phyloP scores from a whole-genome alignment of 2,113 vertebrate genomes.

The Galeopterus variegatus region DNA sequence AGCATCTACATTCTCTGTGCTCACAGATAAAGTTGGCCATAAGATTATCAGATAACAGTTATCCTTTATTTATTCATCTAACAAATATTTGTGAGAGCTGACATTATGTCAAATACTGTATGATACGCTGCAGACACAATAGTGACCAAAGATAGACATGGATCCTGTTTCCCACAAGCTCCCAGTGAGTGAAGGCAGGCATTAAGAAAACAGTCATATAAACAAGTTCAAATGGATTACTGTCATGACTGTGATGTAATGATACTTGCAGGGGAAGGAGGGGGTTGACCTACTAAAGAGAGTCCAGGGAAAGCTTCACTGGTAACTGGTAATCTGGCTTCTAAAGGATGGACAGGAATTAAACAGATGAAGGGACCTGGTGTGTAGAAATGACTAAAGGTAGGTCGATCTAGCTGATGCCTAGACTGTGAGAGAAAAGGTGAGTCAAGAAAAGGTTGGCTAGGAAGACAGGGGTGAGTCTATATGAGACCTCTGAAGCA shows the following conservation, averaged over 20 bases:
- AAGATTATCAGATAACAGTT: not conserved
- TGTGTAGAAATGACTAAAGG: not conserved
- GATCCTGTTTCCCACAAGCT: not conserved
- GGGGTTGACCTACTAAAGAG: not conserved
- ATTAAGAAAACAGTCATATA: not conserved
- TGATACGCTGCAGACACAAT: not conserved
- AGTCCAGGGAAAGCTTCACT: not conserved
- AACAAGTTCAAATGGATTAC: not conserved
- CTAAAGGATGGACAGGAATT: not conserved
- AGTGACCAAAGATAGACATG: not conserved
- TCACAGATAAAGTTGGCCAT: not conserved
- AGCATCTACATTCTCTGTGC: not conserved
- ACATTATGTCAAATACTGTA: not conserved
- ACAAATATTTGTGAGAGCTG: not conserved
- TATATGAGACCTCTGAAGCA: not conserved
- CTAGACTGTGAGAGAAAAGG: not conserved
- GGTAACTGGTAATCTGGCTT: not conserved
- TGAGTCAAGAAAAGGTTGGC: not conserved
- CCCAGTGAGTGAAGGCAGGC: too few relatives aligned
- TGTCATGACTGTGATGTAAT: not conserved
- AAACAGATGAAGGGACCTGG: not conserved
- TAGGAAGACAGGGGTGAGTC: not conserved
- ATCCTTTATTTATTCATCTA: not conserved
- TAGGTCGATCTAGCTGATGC: not conserved
- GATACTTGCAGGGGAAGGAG: too few relatives aligned